These are phyloP conservation scores for Mesorhabditis spiculigera DNA, from an alignment of 2,888 invertebrate genomes.

Conservation along the genomic window DNA sequence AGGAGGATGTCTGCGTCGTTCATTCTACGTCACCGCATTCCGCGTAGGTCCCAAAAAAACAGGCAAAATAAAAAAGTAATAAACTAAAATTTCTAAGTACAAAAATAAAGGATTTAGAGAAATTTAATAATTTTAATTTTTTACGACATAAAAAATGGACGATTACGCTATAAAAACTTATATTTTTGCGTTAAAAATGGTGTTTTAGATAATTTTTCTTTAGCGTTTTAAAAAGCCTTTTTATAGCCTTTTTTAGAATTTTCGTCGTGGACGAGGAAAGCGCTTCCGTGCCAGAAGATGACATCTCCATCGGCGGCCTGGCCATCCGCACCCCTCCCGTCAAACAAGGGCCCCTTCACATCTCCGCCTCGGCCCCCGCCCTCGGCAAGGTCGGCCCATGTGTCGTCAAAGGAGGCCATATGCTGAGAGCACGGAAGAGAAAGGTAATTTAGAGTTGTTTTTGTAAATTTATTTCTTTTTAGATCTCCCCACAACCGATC, in stretches of 20 bases:
- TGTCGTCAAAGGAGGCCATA: constrained; percentile 10
- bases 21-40: neutral
- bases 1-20: constrained; percentile 5
- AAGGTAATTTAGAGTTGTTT: constrained; percentile 8
- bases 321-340: neutral
- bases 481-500: too few species aligned
- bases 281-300: constrained; percentile 22
- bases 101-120: too few species aligned
- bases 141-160: too few species aligned
- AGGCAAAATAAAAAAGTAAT: too few species aligned
- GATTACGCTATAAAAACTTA: too few species aligned
- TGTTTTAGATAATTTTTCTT: too few species aligned
- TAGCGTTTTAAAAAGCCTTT: too few species aligned
- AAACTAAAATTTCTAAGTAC: too few species aligned
- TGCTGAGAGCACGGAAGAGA: constrained; percentile 18
- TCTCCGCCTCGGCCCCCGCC: constrained; percentile 3
- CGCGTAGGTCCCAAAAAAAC: neutral
- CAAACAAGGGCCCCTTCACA: neutral
- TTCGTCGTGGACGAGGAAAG: constrained; percentile 16
- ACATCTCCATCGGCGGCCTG: constrained; percentile 3
- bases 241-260: neutral
- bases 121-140: too few species aligned
- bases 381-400: constrained; percentile 1
- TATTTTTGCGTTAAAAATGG: too few species aligned
- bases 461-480: too few species aligned